Conservation (phyloP, 2,888 invertebrate species). For the Dryomyza anilis region DNA sequence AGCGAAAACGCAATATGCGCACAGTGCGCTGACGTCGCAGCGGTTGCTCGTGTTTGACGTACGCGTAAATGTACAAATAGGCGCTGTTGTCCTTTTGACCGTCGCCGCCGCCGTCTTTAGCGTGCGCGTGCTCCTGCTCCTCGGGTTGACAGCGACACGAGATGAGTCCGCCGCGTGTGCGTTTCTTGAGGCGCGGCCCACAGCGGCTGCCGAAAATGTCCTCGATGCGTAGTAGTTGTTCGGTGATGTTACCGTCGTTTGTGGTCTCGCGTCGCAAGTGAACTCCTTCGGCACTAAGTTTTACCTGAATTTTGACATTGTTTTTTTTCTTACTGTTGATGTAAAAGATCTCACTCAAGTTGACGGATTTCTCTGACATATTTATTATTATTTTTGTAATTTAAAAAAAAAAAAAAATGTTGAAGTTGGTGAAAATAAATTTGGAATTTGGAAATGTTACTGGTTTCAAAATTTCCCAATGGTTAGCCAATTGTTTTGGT, state of each 20-base stretch:
- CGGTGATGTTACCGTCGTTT: conserved; percentile 70
- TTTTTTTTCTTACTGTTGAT: conserved; percentile 71
- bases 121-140: conserved; percentile 72
- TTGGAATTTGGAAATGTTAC: not conserved
- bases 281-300: conserved; percentile 74
- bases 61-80: conserved; percentile 86
- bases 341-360: conserved; percentile 50
- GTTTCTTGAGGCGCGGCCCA: conserved; percentile 46
- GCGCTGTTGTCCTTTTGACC: conserved; percentile 72
- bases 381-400: too few species aligned
- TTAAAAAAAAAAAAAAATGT: too few species aligned
- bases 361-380: conserved; percentile 27
- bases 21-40: conserved; percentile 78
- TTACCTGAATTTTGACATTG: conserved; percentile 79
- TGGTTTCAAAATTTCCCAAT: too few species aligned
- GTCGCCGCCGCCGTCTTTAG: conserved; percentile 63
- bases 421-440: too few species aligned
- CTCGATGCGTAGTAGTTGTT: conserved; percentile 74
- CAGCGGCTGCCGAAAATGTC: conserved; percentile 84
- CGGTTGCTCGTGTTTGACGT: conserved; percentile 72
- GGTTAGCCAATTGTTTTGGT: too few species aligned
- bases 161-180: conserved; percentile 63
- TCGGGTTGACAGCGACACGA: conserved; percentile 71
- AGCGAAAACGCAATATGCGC: conserved; percentile 80
- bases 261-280: conserved; percentile 72